A percentile compares a stretch with the other conserved stretches of the same genome.
Evolutionary conservation across 2,113 vertebrate genomes (phyloP).

Genomic region (Apistogramma diplotaenia): DNA sequence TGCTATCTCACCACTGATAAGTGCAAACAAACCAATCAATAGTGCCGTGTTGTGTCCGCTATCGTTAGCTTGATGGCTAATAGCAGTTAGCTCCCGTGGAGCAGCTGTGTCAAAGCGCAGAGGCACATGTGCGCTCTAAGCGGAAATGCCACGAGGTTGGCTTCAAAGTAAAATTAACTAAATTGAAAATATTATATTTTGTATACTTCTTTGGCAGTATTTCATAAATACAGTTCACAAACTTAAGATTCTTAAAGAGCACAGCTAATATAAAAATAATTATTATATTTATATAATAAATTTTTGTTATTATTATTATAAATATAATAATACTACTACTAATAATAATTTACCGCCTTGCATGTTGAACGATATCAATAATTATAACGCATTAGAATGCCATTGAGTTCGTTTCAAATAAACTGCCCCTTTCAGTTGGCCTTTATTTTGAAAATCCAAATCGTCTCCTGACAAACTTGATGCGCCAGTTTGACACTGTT

Average conservation of each 20-base stretch:
- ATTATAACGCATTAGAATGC: not conserved
- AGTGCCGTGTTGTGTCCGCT: not conserved
- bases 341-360: not conserved
- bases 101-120: constrained; percentile 1
- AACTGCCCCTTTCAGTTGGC: fast-evolving
- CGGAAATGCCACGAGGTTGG: not conserved
- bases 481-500: not conserved
- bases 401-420: not conserved
- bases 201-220: not conserved
- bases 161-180: constrained; percentile 47
- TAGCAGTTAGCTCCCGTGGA: constrained; percentile 20
- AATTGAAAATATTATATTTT: not conserved
- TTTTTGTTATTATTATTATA: too few relatives aligned
- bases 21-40: not conserved
- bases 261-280: not conserved
- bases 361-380: not conserved
- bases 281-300: not conserved
- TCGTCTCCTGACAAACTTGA: not conserved
- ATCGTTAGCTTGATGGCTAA: constrained; percentile 44
- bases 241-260: not conserved
- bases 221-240: not conserved
- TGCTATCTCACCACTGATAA: not conserved
- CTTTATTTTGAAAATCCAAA: constrained; percentile 41
- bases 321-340: not conserved
- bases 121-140: constrained; percentile 3